phyloP scores from a whole-genome alignment of 2,113 vertebrate species.

The Macrotus californicus region DNA sequence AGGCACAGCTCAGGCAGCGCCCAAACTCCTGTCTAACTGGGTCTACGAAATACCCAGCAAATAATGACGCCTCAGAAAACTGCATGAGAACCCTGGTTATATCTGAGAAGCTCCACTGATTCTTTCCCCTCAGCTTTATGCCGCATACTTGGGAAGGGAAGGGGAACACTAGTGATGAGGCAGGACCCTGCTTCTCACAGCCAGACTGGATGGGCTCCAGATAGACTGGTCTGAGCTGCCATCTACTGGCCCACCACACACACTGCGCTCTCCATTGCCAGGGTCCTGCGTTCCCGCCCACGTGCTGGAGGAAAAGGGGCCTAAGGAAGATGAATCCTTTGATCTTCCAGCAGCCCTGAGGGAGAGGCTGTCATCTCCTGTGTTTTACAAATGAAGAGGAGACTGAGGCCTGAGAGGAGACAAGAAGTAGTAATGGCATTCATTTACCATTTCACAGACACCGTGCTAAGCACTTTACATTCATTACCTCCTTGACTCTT shows the following conservation, averaged over 20 bases:
- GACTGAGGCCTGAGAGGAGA: neutral
- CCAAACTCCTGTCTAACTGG: neutral
- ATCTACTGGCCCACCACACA: neutral
- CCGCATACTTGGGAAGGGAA: neutral
- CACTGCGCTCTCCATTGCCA: neutral
- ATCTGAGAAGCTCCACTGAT: neutral
- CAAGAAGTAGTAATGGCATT: neutral
- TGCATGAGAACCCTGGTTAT: neutral
- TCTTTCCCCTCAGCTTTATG: neutral
- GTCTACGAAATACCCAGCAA: neutral
- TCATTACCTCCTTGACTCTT: neutral
- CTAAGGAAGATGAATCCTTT: neutral
- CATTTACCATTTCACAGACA: neutral
- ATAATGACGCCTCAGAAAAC: neutral
- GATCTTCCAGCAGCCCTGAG: neutral
- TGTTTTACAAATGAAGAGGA: neutral
- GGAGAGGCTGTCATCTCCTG: neutral
- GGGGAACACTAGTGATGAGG: neutral
- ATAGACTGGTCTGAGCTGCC: slow-evolving; percentile 35
- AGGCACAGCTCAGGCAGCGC: neutral
- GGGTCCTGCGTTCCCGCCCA: neutral
- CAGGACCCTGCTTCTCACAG: neutral
- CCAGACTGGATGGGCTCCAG: neutral
- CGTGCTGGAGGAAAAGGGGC: neutral
- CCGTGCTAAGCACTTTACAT: neutral